Evolutionary conservation across 2,888 invertebrate genomes (phyloP).

Genomic region (Fissipunctia ypsillon): DNA sequence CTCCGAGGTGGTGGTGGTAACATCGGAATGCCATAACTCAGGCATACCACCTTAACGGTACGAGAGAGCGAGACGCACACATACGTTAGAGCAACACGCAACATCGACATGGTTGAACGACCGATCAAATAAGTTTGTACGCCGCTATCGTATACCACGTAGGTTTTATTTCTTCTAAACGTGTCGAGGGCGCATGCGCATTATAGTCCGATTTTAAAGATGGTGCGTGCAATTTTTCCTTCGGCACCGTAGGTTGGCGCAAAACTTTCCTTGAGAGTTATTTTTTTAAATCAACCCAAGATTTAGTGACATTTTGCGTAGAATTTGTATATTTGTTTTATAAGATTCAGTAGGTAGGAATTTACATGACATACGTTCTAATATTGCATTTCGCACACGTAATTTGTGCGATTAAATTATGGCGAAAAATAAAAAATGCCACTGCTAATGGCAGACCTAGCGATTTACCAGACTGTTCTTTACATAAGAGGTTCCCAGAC

Average conservation of each 20-base stretch:
- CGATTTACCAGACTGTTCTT: neutral
- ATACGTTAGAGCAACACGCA: conserved; percentile 75
- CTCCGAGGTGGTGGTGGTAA: conserved; percentile 87
- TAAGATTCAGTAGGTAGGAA: neutral
- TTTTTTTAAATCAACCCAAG: conserved; percentile 10
- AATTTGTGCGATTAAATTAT: conserved; percentile 8
- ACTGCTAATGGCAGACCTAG: neutral
- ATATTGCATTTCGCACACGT: conserved; percentile 8
- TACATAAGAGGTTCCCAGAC: no score
- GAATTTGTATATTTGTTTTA: neutral
- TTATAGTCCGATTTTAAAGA: conserved; percentile 80
- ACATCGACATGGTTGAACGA: conserved; percentile 89
- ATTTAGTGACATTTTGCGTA: neutral
- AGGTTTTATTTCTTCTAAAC: conserved; percentile 88
- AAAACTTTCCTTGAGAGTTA: conserved; percentile 65
- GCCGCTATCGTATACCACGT: conserved; percentile 86
- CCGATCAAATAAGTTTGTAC: conserved; percentile 90
- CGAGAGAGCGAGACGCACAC: conserved; percentile 80
- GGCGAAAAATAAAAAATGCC: neutral
- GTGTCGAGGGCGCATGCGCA: conserved; percentile 81
- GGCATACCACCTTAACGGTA: conserved; percentile 89
- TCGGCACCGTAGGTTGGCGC: conserved; percentile 62
- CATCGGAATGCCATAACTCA: conserved; percentile 90
- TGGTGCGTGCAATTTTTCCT: conserved; percentile 78
- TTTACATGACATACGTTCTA: conserved; percentile 29